phyloP scores from a whole-genome alignment of 2,888 invertebrate genomes.

The Andrena flavipes region DNA sequence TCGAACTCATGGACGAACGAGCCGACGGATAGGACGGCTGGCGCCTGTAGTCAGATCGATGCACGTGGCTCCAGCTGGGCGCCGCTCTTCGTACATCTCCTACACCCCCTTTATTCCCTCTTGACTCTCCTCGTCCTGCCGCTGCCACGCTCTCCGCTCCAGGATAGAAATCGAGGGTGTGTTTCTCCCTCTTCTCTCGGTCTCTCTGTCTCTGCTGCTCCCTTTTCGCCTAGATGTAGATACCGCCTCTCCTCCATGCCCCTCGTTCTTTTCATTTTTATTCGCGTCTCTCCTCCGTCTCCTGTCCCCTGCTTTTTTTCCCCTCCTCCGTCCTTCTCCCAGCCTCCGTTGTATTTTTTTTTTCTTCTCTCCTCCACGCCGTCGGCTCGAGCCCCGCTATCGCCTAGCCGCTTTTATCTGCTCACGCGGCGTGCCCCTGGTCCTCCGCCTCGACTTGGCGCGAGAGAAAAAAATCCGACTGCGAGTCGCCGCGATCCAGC shows the following conservation, averaged over 20 bases:
- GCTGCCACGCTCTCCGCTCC: conserved; percentile 59
- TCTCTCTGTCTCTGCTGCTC: not conserved
- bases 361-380: not conserved
- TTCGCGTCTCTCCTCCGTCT: not conserved
- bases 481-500: conserved; percentile 27
- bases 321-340: not conserved
- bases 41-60: conserved; percentile 85
- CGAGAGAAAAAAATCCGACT: conserved; percentile 19
- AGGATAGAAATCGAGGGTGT: conserved; percentile 65
- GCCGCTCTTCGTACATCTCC: conserved; percentile 84
- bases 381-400: not conserved
- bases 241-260: not conserved
- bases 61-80: conserved; percentile 85
- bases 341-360: not conserved
- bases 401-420: not conserved
- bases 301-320: not conserved
- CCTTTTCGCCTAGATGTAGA: not conserved
- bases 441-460: not conserved
- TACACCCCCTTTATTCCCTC: conserved; percentile 80
- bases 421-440: conserved; percentile 22
- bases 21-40: conserved; percentile 85
- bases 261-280: conserved; percentile 9
- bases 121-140: conserved; percentile 75
- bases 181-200: conserved; percentile 53
- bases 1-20: conserved; percentile 84